Percentiles rank a stretch among this genome's conserved stretches.
phyloP scores from a whole-genome alignment of 2,888 invertebrate species.

The Antheraea yamamai region DNA sequence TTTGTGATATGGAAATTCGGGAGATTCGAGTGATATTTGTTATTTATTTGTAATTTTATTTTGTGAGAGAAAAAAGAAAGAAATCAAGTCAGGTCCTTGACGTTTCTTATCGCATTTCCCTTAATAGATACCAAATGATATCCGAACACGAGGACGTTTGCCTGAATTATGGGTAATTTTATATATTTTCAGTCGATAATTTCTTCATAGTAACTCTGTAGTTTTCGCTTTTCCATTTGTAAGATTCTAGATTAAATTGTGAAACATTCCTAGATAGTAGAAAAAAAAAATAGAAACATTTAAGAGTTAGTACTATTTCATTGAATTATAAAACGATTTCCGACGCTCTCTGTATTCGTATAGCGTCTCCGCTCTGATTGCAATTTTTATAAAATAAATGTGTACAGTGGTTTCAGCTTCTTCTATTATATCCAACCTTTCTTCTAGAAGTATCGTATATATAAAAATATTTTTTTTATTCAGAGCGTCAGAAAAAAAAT shows the following conservation, averaged over 20 bases:
- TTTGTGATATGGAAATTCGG: background rate
- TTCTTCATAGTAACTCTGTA: background rate
- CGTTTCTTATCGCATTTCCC: too few species aligned
- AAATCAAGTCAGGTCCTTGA: too few species aligned
- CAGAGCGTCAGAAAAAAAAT: background rate
- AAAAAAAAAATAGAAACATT: background rate
- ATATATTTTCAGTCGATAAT: too few species aligned
- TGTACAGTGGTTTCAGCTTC: background rate
- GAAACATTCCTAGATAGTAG: background rate
- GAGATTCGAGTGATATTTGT: too few species aligned
- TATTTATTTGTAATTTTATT: too few species aligned
- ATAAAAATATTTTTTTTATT: background rate
- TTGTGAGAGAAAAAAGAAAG: too few species aligned
- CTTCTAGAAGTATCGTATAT: background rate
- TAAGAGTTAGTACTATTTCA: background rate
- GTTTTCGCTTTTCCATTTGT: too few species aligned
- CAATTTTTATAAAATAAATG: background rate
- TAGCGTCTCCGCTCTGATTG: background rate
- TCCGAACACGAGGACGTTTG: too few species aligned
- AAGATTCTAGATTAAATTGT: background rate
- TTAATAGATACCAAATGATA: too few species aligned
- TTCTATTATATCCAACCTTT: background rate
- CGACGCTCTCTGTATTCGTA: too few species aligned
- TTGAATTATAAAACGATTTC: background rate
- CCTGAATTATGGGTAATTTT: too few species aligned